Conservation (phyloP, 2,888 invertebrate species). For the Pristionchus maxplancki region DNA sequence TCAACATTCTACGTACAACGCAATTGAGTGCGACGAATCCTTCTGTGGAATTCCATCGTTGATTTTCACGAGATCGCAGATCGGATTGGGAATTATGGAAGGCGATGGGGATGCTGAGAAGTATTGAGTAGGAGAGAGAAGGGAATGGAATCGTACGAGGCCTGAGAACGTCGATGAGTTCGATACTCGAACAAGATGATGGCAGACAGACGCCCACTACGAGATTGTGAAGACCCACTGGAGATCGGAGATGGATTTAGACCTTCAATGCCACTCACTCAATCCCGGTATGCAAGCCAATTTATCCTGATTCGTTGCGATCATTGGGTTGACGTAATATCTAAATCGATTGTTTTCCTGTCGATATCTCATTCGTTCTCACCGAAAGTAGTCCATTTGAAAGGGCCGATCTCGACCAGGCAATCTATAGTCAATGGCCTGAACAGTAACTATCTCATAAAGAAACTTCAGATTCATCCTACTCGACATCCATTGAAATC, state of each 20-base stretch:
- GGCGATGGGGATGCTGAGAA: background rate
- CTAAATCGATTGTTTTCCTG: background rate
- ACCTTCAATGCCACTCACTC: background rate
- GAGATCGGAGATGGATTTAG: background rate
- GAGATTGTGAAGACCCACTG: background rate
- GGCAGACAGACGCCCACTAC: background rate
- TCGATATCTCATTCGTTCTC: background rate
- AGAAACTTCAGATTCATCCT: background rate
- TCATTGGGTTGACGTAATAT: background rate
- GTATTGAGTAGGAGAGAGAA: background rate
- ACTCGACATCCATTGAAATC: background rate
- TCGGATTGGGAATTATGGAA: background rate
- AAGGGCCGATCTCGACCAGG: background rate
- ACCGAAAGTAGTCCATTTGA: slow-evolving; percentile 21
- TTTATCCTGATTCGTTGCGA: background rate
- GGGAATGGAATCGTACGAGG: background rate
- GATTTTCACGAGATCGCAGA: slow-evolving; percentile 5
- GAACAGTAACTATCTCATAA: background rate
- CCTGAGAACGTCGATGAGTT: background rate
- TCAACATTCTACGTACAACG: background rate
- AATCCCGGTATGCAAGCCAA: background rate
- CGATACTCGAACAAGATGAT: background rate
- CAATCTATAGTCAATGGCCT: background rate
- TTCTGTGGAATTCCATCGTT: background rate
- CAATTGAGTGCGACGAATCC: background rate